Evolutionary conservation across 2,888 invertebrate genomes (phyloP).

Genomic region (Amiota minor): DNA sequence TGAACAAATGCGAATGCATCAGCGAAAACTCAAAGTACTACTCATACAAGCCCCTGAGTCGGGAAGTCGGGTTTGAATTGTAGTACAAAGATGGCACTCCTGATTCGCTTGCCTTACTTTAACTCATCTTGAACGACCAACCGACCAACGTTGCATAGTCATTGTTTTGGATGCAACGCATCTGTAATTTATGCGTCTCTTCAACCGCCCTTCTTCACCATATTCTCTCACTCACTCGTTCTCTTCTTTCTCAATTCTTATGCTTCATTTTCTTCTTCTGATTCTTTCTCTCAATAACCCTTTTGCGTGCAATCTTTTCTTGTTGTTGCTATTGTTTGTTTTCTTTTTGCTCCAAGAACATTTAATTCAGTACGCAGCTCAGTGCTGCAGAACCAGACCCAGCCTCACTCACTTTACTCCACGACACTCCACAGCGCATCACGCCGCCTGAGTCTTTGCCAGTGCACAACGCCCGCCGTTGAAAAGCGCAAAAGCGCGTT

Average conservation of each 20-base stretch:
- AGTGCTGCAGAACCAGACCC: slow-evolving; percentile 46
- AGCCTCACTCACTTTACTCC: slow-evolving; percentile 13
- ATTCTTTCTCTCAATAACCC: not conserved
- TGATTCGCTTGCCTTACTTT: too few relatives aligned
- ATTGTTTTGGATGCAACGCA: too few relatives aligned
- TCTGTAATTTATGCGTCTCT: too few relatives aligned
- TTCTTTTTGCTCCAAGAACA: slow-evolving; percentile 37
- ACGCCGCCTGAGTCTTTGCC: not conserved
- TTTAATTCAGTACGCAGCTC: slow-evolving; percentile 31
- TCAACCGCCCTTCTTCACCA: slow-evolving; percentile 44
- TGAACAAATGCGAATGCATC: slow-evolving; percentile 13
- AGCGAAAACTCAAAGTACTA: slow-evolving; percentile 32
- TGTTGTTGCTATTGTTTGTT: slow-evolving; percentile 43
- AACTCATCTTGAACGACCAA: too few relatives aligned
- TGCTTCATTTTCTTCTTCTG: slow-evolving; percentile 32
- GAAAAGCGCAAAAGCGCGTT: slow-evolving; percentile 40
- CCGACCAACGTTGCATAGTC: too few relatives aligned
- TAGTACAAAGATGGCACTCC: too few relatives aligned
- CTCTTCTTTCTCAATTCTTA: too few relatives aligned
- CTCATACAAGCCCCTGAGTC: not conserved
- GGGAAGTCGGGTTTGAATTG: too few relatives aligned
- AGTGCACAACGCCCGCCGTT: slow-evolving; percentile 46
- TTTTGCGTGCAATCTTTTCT: slow-evolving; percentile 11
- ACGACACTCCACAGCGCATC: not conserved
- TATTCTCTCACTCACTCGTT: slow-evolving; percentile 57